phyloP scores from a whole-genome alignment of 2,888 invertebrate genomes.

The Drosophila parthenogenetica region DNA sequence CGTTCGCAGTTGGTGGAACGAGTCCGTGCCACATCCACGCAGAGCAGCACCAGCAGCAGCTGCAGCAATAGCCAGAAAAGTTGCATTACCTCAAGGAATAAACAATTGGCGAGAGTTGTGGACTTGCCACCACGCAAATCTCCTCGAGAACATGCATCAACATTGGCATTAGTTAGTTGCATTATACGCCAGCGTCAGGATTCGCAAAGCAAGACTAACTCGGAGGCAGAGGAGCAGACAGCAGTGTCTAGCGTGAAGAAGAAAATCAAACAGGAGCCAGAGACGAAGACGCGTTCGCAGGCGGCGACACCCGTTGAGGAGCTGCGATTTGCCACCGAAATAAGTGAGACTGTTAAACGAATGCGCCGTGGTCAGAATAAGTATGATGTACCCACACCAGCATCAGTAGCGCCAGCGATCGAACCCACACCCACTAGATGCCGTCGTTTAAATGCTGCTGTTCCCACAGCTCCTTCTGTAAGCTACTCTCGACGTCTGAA shows the following conservation, averaged over 20 bases:
- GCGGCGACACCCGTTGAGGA: constrained; percentile 81
- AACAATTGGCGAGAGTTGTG: constrained; percentile 75
- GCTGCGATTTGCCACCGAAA: constrained; percentile 83
- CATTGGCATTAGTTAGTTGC: constrained; percentile 92
- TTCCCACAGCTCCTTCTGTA: constrained; percentile 16
- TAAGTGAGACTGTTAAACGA: constrained; percentile 84
- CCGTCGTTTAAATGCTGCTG: constrained; percentile 52
- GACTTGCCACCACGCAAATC: constrained; percentile 90
- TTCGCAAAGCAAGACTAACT: constrained; percentile 81
- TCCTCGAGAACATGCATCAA: constrained; percentile 95
- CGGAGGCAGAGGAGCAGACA: constrained; percentile 78
- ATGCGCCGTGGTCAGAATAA: constrained; percentile 84
- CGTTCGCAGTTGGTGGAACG: constrained; percentile 53
- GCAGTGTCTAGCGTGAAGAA: constrained; percentile 20
- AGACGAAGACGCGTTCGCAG: constrained; percentile 69
- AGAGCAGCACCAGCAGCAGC: constrained; percentile 79
- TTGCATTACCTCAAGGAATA: constrained; percentile 72
- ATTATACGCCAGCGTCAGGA: constrained; percentile 86
- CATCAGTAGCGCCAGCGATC: constrained; percentile 19
- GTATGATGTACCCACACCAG: constrained; percentile 73
- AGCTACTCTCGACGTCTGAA: constrained; percentile 51
- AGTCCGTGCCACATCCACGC: constrained; percentile 70
- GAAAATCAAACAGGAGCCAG: constrained; percentile 42
- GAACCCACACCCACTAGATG: constrained; percentile 40
- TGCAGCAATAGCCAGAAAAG: constrained; percentile 70